Percentiles rank a stretch among this genome's conserved stretches.
phyloP scores from a whole-genome alignment of 2,888 invertebrate genomes.

The Eutolmus rufibarbis region DNA sequence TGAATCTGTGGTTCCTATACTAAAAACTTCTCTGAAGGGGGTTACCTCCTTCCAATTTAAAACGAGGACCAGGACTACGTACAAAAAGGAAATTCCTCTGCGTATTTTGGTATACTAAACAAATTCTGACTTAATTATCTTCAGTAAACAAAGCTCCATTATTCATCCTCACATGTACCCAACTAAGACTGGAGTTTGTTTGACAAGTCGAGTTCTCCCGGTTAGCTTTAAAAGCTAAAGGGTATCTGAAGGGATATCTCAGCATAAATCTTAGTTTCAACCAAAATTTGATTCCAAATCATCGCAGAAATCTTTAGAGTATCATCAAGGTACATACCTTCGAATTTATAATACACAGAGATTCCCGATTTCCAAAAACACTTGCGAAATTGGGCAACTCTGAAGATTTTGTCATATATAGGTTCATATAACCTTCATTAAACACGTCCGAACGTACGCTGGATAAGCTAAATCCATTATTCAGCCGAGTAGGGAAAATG shows the following conservation, averaged over 20 bases:
- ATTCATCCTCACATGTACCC: slow-evolving; percentile 5
- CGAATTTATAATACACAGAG: background rate
- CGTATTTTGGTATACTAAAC: background rate
- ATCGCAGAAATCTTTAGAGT: background rate
- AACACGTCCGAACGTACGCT: background rate
- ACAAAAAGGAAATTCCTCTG: background rate
- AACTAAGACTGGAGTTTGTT: background rate
- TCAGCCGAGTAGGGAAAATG: background rate
- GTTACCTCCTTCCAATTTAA: background rate
- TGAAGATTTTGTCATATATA: background rate
- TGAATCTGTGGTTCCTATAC: background rate
- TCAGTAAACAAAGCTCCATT: background rate
- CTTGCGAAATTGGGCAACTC: background rate
- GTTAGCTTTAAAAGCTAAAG: background rate
- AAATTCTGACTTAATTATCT: slow-evolving; percentile 6
- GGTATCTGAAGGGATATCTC: background rate
- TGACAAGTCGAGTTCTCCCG: background rate
- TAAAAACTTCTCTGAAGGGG: background rate
- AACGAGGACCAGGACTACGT: background rate
- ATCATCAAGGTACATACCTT: background rate
- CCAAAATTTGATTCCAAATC: background rate
- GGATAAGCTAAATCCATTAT: background rate
- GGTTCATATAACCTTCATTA: background rate
- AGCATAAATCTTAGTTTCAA: background rate
- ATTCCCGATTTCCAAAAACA: background rate